phyloP scores from a whole-genome alignment of 2,797 vertebrate genomes.

The Pangasius sanitwongsei region DNA sequence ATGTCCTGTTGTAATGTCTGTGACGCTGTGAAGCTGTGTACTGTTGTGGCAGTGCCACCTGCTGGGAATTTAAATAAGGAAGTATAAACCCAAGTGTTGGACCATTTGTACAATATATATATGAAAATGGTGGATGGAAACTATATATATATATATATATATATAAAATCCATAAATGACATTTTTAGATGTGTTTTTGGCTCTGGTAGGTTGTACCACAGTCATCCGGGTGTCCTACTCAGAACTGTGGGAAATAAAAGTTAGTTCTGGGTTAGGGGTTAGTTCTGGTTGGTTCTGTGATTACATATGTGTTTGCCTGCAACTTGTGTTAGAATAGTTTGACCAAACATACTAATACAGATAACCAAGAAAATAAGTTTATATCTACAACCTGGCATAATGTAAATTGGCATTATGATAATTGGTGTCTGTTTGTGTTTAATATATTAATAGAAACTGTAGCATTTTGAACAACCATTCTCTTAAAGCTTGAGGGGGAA shows the following conservation, averaged over 20 bases:
- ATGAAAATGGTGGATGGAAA: too few relatives aligned
- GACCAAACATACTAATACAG: neutral
- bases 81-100: neutral
- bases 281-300: neutral
- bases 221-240: too few relatives aligned
- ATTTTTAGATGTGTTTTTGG: neutral
- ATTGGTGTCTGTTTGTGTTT: neutral
- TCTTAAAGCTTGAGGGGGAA: neutral
- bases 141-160: too few relatives aligned
- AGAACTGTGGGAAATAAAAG: neutral
- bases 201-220: neutral
- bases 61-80: constrained; percentile 40
- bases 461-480: neutral
- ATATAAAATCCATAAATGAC: neutral
- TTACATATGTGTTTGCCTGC: neutral
- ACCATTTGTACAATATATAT: neutral
- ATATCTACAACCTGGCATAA: neutral
- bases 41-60: constrained; percentile 54
- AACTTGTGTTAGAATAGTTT: neutral
- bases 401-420: neutral
- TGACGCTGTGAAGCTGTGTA: neutral
- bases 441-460: neutral
- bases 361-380: neutral
- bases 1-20: neutral
- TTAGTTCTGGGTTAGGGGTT: neutral